These are phyloP conservation scores for Pyrrhia umbra DNA, from an alignment of 2,888 invertebrate species.

Conservation along the genomic window DNA sequence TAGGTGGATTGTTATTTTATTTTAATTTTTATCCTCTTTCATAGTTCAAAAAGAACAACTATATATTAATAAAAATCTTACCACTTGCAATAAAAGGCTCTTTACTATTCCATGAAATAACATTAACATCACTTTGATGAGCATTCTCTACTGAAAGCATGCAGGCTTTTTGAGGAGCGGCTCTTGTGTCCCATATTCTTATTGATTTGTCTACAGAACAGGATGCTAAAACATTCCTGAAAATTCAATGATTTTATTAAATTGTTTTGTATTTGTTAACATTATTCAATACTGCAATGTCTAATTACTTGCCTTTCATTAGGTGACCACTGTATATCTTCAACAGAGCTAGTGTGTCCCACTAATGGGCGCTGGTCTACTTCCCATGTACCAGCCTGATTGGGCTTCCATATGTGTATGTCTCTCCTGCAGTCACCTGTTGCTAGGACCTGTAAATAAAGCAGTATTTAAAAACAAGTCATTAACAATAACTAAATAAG, in stretches of 20 bases:
- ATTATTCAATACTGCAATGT: not conserved
- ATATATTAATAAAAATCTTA: conserved; percentile 67
- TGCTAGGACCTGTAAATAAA: conserved; percentile 92
- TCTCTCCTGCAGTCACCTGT: conserved; percentile 98
- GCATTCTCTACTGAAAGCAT: conserved; percentile 96
- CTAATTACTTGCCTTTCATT: conserved; percentile 92
- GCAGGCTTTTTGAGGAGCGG: conserved; percentile 96
- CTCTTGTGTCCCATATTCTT: conserved; percentile 98
- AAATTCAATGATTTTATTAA: conserved; percentile 1
- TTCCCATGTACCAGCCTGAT: conserved; percentile 95
- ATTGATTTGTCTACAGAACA: conserved; percentile 97
- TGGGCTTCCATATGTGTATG: conserved; percentile 98
- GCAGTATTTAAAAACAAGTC: not conserved
- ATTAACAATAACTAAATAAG: not conserved
- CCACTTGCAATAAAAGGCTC: conserved; percentile 97
- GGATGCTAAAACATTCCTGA: conserved; percentile 94
- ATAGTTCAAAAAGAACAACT: too few species aligned
- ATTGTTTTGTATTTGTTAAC: not conserved
- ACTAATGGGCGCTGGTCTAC: conserved; percentile 97
- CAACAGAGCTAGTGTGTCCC: conserved; percentile 98
- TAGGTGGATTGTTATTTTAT: too few species aligned
- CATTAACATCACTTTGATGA: conserved; percentile 98
- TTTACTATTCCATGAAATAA: conserved; percentile 98
- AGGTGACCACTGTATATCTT: conserved; percentile 99
- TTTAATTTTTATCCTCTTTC: too few species aligned